Conservation (phyloP, 2,113 vertebrate species). For the Albula goreensis region DNA sequence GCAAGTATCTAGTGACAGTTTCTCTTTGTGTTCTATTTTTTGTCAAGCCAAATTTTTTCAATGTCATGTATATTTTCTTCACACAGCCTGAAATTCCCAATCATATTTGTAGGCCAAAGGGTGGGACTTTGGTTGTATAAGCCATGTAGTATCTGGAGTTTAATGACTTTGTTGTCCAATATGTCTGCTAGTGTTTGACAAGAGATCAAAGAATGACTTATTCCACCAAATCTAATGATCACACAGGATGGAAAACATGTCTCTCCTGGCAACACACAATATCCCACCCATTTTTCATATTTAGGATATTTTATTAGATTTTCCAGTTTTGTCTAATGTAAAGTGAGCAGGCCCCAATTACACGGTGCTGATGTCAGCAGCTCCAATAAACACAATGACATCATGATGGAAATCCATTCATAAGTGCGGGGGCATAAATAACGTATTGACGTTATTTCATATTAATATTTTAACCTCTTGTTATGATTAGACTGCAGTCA, state of each 20-base stretch:
- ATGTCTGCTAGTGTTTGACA: no score
- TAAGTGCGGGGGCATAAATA: background rate
- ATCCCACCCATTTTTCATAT: background rate
- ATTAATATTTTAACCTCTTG: background rate
- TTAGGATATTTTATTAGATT: background rate
- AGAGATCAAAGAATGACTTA: background rate
- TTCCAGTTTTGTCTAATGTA: background rate
- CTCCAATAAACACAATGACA: background rate
- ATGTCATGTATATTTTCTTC: no score
- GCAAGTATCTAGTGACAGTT: no score
- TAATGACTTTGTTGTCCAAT: no score
- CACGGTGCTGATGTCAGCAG: background rate
- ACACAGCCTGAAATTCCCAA: no score
- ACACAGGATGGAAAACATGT: background rate
- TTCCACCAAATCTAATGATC: no score
- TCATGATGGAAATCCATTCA: constrained; percentile 1
- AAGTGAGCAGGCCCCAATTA: constrained; percentile 1
- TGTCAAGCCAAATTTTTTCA: no score
- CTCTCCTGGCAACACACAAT: background rate
- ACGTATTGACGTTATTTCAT: background rate
- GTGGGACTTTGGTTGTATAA: no score
- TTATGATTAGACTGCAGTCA: background rate
- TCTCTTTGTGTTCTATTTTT: no score
- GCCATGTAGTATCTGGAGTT: no score
- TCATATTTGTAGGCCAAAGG: no score